A percentile compares a stretch with the other conserved stretches of the same genome.
These are phyloP conservation scores for Caretta caretta DNA, from an alignment of 2,113 vertebrate species.

Conservation along the genomic window DNA sequence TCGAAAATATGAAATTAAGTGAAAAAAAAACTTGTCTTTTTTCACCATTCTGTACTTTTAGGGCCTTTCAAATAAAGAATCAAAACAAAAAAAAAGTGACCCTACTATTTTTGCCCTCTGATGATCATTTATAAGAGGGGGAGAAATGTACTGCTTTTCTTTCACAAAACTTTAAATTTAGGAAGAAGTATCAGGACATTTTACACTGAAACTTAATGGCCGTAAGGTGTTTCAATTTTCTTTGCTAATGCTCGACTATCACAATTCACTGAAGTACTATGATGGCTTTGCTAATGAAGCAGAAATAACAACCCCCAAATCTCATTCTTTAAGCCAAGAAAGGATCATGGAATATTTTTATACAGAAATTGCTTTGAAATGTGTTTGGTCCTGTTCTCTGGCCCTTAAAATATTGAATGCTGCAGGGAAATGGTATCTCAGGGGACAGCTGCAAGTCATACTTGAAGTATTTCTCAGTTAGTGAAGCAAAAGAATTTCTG, in stretches of 20 bases:
- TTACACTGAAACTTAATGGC: neutral
- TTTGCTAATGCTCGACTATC: neutral
- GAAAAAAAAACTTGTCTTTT: neutral
- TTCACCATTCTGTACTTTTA: neutral
- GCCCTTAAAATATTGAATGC: conserved; percentile 24
- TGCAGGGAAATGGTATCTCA: neutral
- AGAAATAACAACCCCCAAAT: neutral
- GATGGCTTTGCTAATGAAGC: conserved; percentile 35
- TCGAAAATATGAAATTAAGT: neutral
- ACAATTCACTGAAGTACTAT: conserved; percentile 17
- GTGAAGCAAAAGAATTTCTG: neutral
- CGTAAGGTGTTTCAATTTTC: conserved; percentile 8
- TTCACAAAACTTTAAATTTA: neutral
- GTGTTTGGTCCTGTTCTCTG: neutral
- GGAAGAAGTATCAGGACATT: neutral
- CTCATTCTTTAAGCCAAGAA: neutral
- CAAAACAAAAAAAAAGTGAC: neutral
- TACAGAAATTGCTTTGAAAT: neutral
- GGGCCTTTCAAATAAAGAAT: neutral
- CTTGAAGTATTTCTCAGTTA: conserved; percentile 24
- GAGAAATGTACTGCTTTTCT: neutral
- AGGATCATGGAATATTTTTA: neutral
- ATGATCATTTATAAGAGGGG: neutral
- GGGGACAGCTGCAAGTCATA: neutral
- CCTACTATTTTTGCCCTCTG: neutral